Evolutionary conservation across 2,113 vertebrate species (phyloP), one percentile per base, ranked within the genome.

Genomic region (Budorcas taxicolor): DNA sequence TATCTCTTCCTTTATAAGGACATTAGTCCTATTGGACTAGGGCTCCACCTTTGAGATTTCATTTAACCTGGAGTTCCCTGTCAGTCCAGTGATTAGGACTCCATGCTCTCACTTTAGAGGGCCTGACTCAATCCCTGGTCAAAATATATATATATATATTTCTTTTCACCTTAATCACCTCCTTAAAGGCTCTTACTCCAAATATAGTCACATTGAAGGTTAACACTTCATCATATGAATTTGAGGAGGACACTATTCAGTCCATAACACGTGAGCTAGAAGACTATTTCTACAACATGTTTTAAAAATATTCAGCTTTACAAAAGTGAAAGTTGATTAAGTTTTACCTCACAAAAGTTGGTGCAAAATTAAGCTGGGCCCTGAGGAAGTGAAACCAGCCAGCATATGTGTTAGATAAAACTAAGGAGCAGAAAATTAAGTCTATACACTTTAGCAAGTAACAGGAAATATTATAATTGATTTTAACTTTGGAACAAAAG

Each of bases 401-500:
- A 95, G 8, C 3, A 91, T 29, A 86, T 53, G 10, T 91, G 36
- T 60, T 91, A 57, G 19, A 82, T 53, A 89, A 93, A 90, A 92
- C 45, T 95, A 86, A 67, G 7, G 40, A 86, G 52, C 47, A 74
- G 55, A 90, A 94, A 94, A 92, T 43, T 74, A 82, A 86, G n/a
- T 87, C 55, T 94, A 15, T 19, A 10, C 5, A 58, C n/a, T 74
- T 94, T 27, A 87, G 15, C 67, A 91, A 91, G 55, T 76, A 90
- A 90, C 27, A 90, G 64, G 45, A 96, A 96, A 94, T 74, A 87
- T n/a, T 64, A 87, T 15, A 90, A 71, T 78, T 53, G 7, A 93
- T 94, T 92, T 92, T 71, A 89, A 94, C 89, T 88, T 78, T 90
- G 58, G 31, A 92, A 95, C 1, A 90, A 92, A 57, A 94, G 15